Conservation (phyloP, 1,140 invertebrate species). For the Nixonia krombeini region DNA sequence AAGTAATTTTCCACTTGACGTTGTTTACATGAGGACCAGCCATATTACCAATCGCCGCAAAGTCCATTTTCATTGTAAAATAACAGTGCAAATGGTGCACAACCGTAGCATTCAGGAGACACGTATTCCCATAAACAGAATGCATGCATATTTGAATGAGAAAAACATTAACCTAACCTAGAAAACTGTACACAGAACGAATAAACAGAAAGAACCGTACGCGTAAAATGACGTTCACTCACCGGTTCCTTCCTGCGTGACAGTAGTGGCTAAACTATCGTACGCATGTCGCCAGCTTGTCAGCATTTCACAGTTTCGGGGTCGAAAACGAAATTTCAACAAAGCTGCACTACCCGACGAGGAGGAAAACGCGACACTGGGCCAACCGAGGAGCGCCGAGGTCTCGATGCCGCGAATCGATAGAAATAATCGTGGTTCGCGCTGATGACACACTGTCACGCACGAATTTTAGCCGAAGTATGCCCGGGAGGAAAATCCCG, state of each 20-base stretch:
- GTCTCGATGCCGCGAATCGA: not conserved
- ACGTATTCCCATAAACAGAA: no score
- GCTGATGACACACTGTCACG: not conserved
- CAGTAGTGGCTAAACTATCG: constrained; percentile 51
- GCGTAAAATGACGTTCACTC: constrained; percentile 26
- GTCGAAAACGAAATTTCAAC: constrained; percentile 32
- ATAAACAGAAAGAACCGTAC: not conserved
- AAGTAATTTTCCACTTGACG: no score
- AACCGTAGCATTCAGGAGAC: no score
- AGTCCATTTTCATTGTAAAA: no score
- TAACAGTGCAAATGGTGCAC: no score
- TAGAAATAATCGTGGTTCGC: not conserved
- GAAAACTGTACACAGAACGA: no score
- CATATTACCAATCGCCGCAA: no score
- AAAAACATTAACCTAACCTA: no score
- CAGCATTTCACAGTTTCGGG: constrained; percentile 60
- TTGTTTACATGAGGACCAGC: no score
- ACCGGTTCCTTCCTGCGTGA: constrained; percentile 52
- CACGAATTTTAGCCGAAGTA: not conserved
- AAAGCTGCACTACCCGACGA: constrained; percentile 4
- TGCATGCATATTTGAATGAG: no score
- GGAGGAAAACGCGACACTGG: not conserved
- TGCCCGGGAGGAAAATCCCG: not conserved
- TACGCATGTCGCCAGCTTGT: constrained; percentile 56
- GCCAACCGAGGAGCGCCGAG: no score